Percentiles rank a stretch among this genome's conserved stretches.
These are phyloP conservation scores for Catagonus wagneri DNA, from an alignment of 2,113 vertebrate genomes.

Conservation along the genomic window DNA sequence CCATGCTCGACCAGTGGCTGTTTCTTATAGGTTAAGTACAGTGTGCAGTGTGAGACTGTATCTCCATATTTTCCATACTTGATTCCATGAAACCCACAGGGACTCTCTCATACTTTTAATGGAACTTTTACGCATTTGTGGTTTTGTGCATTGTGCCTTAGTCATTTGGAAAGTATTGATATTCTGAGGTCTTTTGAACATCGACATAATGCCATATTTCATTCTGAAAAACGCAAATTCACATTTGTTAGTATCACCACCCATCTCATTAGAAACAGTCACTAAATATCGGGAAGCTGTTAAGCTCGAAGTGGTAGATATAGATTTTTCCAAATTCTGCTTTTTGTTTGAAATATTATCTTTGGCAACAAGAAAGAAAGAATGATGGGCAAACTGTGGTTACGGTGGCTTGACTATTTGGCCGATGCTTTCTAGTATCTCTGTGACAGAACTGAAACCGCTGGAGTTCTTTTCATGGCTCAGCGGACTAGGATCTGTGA, in stretches of 20 bases:
- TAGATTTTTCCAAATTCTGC: neutral
- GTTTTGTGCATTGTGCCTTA: neutral
- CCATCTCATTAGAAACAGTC: neutral
- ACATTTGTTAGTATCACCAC: neutral
- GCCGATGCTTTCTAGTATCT: too few species aligned
- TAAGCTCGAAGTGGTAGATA: neutral
- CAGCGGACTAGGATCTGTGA: too few species aligned
- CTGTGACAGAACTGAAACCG: too few species aligned
- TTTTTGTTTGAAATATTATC: neutral
- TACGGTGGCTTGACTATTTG: too few species aligned
- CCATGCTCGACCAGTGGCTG: neutral
- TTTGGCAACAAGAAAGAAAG: neutral
- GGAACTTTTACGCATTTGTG: neutral
- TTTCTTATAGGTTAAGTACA: neutral
- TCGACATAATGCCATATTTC: constrained; percentile 3
- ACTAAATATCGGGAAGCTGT: neutral
- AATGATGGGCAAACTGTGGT: too few species aligned
- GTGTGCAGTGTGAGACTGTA: neutral
- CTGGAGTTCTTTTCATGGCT: too few species aligned
- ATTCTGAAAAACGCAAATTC: neutral
- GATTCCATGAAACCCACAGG: neutral
- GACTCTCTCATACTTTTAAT: neutral
- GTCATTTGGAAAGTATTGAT: neutral
- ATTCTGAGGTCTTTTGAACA: neutral
- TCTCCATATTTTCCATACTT: neutral